Evolutionary conservation across 2,888 invertebrate species (phyloP).

Genomic region (Chouioia cunea): DNA sequence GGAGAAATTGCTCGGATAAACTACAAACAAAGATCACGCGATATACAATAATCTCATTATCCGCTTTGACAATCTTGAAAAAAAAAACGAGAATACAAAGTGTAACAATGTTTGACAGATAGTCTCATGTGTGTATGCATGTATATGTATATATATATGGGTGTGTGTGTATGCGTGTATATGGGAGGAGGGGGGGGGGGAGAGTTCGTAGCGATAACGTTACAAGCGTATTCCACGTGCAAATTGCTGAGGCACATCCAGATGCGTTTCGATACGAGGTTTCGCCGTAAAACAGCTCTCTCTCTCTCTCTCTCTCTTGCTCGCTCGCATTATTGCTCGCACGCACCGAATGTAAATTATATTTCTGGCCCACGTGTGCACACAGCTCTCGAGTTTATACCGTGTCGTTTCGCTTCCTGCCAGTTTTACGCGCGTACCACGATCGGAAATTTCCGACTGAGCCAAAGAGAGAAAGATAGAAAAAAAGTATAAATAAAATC

Average conservation of each 20-base stretch:
- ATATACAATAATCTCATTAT: too few species aligned
- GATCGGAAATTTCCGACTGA: slow-evolving; percentile 34
- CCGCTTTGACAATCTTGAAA: too few species aligned
- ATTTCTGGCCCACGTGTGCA: slow-evolving; percentile 3
- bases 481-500: slow-evolving; percentile 17
- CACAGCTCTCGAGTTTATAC: slow-evolving; percentile 19
- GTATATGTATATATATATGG: too few species aligned
- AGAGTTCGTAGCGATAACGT: slow-evolving; percentile 3
- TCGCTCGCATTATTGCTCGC: background rate
- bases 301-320: slow-evolving; percentile 29
- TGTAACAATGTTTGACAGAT: too few species aligned
- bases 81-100: too few species aligned
- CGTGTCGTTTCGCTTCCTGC: slow-evolving; percentile 39
- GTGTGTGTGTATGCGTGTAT: too few species aligned
- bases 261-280: slow-evolving; percentile 28
- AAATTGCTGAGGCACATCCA: slow-evolving; percentile 20
- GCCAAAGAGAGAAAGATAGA: background rate
- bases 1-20: too few species aligned
- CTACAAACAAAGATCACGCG: too few species aligned
- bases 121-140: too few species aligned
- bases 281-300: slow-evolving; percentile 43
- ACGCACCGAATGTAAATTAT: slow-evolving; percentile 33
- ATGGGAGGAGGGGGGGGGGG: too few species aligned
- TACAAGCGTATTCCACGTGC: slow-evolving; percentile 1
- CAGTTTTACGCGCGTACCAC: slow-evolving; percentile 31